phyloP scores from a whole-genome alignment of 2,888 invertebrate species.

The Tetranychus piercei region DNA sequence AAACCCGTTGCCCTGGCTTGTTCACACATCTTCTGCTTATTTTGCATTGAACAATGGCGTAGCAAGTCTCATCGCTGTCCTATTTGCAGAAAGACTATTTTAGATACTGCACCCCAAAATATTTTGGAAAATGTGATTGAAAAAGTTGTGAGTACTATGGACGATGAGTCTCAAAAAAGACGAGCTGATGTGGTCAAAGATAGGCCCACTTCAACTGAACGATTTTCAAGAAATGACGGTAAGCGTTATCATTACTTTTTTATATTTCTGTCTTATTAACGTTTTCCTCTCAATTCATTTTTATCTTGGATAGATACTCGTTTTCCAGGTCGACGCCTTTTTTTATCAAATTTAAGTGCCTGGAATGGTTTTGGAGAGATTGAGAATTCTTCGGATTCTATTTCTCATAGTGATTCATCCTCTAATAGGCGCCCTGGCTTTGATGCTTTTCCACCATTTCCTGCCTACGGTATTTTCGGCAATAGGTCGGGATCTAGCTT shows the following conservation, averaged over 20 bases:
- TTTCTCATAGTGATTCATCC: not conserved
- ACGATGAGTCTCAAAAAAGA: not conserved
- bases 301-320: too few species aligned
- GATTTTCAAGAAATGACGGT: not conserved
- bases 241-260: not conserved
- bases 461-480: not conserved
- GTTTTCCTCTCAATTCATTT: not conserved
- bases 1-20: not conserved
- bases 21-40: constrained; percentile 6
- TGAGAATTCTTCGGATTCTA: not conserved
- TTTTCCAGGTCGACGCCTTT: not conserved
- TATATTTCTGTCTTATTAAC: not conserved
- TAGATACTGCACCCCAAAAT: not conserved
- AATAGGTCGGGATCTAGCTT: not conserved
- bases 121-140: constrained; percentile 7
- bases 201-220: not conserved
- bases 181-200: not conserved
- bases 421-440: not conserved
- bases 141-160: not conserved
- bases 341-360: not conserved
- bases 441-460: not conserved
- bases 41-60: constrained; percentile 10
- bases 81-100: not conserved
- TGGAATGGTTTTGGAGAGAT: not conserved
- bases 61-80: not conserved